Base-by-base conservation (phyloP, 2,888 invertebrate species). In the Leptopilina myrica region DNA sequence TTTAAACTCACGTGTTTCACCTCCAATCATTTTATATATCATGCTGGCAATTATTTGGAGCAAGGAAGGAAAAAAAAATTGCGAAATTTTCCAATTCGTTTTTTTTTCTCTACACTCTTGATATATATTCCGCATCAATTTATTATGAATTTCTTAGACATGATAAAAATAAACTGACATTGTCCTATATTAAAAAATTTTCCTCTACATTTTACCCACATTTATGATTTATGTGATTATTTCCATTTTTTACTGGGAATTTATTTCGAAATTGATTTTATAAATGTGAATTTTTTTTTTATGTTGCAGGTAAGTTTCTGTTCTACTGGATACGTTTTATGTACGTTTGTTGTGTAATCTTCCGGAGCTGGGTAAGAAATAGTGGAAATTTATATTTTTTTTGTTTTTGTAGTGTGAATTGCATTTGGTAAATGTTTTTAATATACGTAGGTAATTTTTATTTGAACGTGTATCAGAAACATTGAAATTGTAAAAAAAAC, bases 221-320 rank as follows among this genome's bases (percentile, higher is more conserved):
- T 49, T 49, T 49, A 8, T 12, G 49, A 49, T 49, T 49, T 49
- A 49, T 12, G 9, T 46, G 7, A 46, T 46, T 9, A 43, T 43
- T 49, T 9, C 49, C 9, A 49, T 49, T 9, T 12, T 49, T 0
- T 43, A 7, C 1, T 8, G 11, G 9, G 0, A 49, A 49, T 49
- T 49, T 49, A 49, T 49, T 49, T 49, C 3, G 33, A 49, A 9
- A 49, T 11, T 11, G 11, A 49, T 49, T 49, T 49, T 49, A 66
- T 66, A 11, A 66, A 43, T 5, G 33, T 1, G 49, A 49, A 49
- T 49, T 66, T 66, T 15, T 15, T 11, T 66, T 66, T 46, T 66
- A 15, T 66, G 66, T 66, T 66, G 7, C 66, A 66, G 66, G 66
- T 66, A 15, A 66, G 66, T n/a, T 66, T 15, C 43, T 66, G 15